Conservation (phyloP, 2,888 invertebrate genomes). For the Phalera bucephala region DNA sequence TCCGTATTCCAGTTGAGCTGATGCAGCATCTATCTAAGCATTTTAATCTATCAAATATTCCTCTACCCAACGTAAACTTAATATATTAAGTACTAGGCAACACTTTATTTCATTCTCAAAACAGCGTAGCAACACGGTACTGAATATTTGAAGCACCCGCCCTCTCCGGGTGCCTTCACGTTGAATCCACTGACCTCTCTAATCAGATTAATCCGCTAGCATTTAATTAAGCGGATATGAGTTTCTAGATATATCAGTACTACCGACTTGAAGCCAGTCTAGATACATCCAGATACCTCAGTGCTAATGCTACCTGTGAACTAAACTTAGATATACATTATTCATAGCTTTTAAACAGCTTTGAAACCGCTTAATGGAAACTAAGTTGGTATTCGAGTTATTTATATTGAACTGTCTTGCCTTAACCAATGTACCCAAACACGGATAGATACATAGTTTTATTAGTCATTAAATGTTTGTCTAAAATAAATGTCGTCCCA, state of each 20-base stretch:
- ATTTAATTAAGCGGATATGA: slow-evolving; percentile 52
- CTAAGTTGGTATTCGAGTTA: too few species aligned
- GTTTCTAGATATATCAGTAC: slow-evolving; percentile 35
- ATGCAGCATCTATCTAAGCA: too few species aligned
- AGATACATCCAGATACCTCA: slow-evolving; percentile 5
- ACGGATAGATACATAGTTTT: too few species aligned
- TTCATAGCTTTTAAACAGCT: slow-evolving; percentile 3
- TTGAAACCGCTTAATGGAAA: slow-evolving; percentile 2
- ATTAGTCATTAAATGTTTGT: too few species aligned
- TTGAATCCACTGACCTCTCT: slow-evolving; percentile 42
- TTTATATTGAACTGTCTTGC: too few species aligned
- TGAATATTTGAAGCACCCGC: slow-evolving; percentile 1
- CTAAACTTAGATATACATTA: slow-evolving; percentile 2
- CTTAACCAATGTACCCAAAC: too few species aligned
- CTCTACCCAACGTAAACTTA: too few species aligned
- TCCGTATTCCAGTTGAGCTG: too few species aligned
- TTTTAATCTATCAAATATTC: too few species aligned
- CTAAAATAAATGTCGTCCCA: too few species aligned
- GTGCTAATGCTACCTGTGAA: slow-evolving; percentile 3
- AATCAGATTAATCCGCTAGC: slow-evolving; percentile 36
- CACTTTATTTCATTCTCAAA: not conserved
- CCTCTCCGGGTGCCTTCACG: slow-evolving; percentile 11
- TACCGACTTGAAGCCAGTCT: slow-evolving; percentile 17
- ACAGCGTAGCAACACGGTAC: not conserved
- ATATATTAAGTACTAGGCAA: too few species aligned